Base-by-base conservation (phyloP, 2,888 invertebrate species). In the Serripes groenlandicus region DNA sequence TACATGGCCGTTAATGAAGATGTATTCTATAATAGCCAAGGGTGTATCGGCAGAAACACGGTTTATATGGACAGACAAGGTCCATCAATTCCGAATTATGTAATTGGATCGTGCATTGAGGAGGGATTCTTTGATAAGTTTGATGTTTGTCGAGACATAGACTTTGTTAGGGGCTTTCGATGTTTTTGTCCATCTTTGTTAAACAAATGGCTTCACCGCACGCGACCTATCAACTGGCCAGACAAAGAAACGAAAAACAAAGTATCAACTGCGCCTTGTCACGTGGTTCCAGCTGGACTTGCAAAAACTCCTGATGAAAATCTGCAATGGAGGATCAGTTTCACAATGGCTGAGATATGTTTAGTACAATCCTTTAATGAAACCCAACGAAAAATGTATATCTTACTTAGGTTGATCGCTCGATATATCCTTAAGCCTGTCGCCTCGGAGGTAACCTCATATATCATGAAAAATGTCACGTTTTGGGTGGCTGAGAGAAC, bases 301-400 rank as follows among this genome's bases (percentile, higher is more conserved):
- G 60, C 32, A 21, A 37, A 64, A 11, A n/a, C 35, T 7, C 21
- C 26, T 0, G 5, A 35, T 15, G 60, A 75, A n/a, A 28, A 68
- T 32, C 42, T 62, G n/a, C 62, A 79, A 54, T 79, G 79, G 79
- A 30, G 80, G 30, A 54, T 80, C 1, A 71, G 54, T 26, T 80
- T 66, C 26, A 80, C 75, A n/a, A 18, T 64, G 1, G 79, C 74
- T 3, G 79, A 79, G 28, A 69, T 68, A 15, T n/a, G 7, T 18
- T 56, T 79, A 0, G 62, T 74, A 21, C 15, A 34, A 5, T 62
- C 74, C 0, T 70, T 74, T 23, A 74, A 79, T 34, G 74, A 74
- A 52, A 70, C 70, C 3, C 79, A 79, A 30, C 23, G 69, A 7
- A 79, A 79, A 62, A 32, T 79, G 75, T 62, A 49, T 26, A 66